These are phyloP conservation scores for Acanthosepion esculentum DNA, from an alignment of 2,888 invertebrate genomes.

Conservation along the genomic window DNA sequence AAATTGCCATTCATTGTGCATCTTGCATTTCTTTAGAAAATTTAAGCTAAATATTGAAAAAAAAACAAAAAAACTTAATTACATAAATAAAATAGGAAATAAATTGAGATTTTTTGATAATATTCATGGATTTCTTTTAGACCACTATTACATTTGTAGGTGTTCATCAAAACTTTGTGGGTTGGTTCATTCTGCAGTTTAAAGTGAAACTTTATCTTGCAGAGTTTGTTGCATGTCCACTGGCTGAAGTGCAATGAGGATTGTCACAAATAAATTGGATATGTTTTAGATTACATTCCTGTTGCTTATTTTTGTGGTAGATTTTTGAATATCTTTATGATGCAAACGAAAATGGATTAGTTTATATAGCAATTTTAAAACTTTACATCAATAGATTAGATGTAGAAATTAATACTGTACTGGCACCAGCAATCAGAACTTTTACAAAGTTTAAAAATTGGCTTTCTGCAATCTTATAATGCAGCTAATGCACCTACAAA, in stretches of 20 bases:
- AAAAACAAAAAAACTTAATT: neutral
- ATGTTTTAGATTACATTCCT: no score
- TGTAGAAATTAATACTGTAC: neutral
- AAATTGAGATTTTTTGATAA: neutral
- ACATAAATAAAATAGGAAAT: neutral
- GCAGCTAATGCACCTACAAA: neutral
- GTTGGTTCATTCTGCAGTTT: neutral
- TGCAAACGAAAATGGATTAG: neutral
- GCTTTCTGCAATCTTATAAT: no score
- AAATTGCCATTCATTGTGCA: neutral
- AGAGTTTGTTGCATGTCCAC: neutral
- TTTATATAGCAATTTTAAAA: neutral
- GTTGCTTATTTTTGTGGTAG: neutral
- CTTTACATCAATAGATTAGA: neutral
- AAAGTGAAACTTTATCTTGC: neutral
- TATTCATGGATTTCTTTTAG: neutral
- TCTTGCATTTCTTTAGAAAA: neutral
- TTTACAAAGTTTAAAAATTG: no score
- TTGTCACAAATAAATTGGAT: neutral
- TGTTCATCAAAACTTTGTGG: neutral
- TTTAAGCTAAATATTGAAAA: neutral
- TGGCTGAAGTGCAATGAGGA: neutral
- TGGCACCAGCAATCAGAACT: neutral
- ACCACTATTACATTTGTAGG: neutral
- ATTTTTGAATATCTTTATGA: neutral